Percentiles rank a stretch among this genome's conserved stretches.
Evolutionary conservation across 2,113 vertebrate species (phyloP).

Genomic region (Lepisosteus oculatus): DNA sequence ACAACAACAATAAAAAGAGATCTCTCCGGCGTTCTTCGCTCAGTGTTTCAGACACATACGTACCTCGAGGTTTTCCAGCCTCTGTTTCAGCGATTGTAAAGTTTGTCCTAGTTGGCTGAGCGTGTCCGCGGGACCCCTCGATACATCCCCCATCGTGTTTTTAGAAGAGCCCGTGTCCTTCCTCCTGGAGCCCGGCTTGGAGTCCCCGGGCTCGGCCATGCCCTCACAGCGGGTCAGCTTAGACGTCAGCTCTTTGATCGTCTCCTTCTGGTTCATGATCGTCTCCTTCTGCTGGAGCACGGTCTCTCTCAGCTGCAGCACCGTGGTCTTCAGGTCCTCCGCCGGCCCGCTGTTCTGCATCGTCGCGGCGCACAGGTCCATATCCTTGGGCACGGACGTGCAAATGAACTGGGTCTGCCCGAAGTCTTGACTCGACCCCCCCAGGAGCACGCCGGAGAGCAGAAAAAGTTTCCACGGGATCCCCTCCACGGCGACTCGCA

Average conservation of each 20-base stretch:
- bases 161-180: slow-evolving; percentile 74
- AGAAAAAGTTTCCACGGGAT: slow-evolving; percentile 69
- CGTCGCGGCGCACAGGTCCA: slow-evolving; percentile 87
- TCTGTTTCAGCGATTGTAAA: slow-evolving; percentile 88
- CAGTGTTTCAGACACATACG: slow-evolving; percentile 18
- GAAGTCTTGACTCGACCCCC: slow-evolving; percentile 72
- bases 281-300: slow-evolving; percentile 96
- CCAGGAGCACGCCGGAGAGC: slow-evolving; percentile 49
- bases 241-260: slow-evolving; percentile 88
- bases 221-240: slow-evolving; percentile 93
- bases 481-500: slow-evolving; percentile 54
- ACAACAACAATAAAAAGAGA: too few relatives aligned
- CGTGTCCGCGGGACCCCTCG: slow-evolving; percentile 86
- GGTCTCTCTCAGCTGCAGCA: slow-evolving; percentile 90
- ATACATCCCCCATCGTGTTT: slow-evolving; percentile 92
- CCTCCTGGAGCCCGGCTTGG: slow-evolving; percentile 62
- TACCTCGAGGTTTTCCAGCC: slow-evolving; percentile 95
- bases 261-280: slow-evolving; percentile 92
- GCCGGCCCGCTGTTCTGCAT: slow-evolving; percentile 81
- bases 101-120: slow-evolving; percentile 92
- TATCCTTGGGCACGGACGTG: slow-evolving; percentile 94
- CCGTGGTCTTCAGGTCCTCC: slow-evolving; percentile 86
- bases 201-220: slow-evolving; percentile 77
- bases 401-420: slow-evolving; percentile 93
- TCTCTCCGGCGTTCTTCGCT: too few relatives aligned